A percentile compares a stretch with the other conserved stretches of the same genome.
phyloP scores from a whole-genome alignment of 2,113 vertebrate genomes.

The Varanus salvator region DNA sequence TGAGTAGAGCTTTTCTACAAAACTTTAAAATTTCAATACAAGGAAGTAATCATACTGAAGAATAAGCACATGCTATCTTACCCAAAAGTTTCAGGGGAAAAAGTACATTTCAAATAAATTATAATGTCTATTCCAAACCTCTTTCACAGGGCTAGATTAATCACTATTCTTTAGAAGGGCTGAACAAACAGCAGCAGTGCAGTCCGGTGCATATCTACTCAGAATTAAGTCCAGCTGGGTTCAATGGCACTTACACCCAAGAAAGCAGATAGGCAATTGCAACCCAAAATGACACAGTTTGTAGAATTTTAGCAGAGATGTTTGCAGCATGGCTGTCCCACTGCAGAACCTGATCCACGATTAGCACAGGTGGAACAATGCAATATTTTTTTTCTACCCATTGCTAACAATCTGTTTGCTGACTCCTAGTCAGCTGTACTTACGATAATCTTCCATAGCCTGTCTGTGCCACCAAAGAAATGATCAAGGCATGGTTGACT shows the following conservation, averaged over 20 bases:
- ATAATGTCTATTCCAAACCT: background rate
- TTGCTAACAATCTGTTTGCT: background rate
- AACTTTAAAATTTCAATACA: background rate
- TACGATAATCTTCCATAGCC: conserved; percentile 6
- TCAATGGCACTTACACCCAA: background rate
- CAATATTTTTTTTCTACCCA: background rate
- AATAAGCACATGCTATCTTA: background rate
- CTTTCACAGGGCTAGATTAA: background rate
- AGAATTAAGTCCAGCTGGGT: background rate
- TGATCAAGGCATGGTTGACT: background rate
- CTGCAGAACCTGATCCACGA: background rate
- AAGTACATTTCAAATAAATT: background rate
- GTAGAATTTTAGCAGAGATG: background rate
- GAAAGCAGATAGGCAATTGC: background rate
- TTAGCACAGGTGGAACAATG: background rate
- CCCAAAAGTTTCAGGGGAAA: background rate
- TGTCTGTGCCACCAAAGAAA: background rate
- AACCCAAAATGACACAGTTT: background rate
- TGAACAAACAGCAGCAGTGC: background rate
- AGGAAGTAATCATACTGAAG: conserved; percentile 1
- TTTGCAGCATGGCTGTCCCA: background rate
- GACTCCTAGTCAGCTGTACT: conserved; percentile 3
- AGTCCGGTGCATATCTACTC: background rate
- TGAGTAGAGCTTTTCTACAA: background rate
- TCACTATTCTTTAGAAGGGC: background rate